Evolutionary conservation across 2,797 vertebrate species (phyloP).

Genomic region (Cuniculus paca): DNA sequence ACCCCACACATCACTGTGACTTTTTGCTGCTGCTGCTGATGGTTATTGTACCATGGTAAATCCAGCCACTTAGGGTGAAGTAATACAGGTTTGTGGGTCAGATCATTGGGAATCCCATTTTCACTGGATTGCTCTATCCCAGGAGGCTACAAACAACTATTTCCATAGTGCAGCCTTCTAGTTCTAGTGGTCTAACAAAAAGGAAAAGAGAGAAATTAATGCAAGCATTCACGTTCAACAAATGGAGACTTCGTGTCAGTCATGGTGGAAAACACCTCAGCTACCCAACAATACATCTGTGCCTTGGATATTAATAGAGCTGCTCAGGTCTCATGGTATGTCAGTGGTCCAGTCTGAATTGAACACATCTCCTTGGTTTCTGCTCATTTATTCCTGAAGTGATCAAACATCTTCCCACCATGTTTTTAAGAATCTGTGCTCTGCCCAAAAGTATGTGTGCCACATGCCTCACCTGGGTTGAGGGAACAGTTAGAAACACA

Average conservation of each 20-base stretch:
- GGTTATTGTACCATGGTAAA: background rate
- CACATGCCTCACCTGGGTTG: background rate
- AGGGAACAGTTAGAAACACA: background rate
- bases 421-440: background rate
- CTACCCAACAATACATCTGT: background rate
- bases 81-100: background rate
- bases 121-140: background rate
- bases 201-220: background rate
- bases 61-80: accelerated
- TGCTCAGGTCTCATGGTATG: accelerated
- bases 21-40: background rate
- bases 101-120: accelerated
- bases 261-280: background rate
- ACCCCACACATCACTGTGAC: background rate
- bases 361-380: background rate
- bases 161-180: background rate
- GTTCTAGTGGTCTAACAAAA: background rate
- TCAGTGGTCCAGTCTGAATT: accelerated
- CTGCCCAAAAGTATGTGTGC: background rate
- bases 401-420: background rate
- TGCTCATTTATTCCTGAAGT: background rate
- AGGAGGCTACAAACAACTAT: background rate
- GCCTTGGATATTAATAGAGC: background rate
- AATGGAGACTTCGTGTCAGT: background rate
- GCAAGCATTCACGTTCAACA: background rate